Evolutionary conservation across 2,888 invertebrate species (phyloP).

Genomic region (Sthenelais limicola): DNA sequence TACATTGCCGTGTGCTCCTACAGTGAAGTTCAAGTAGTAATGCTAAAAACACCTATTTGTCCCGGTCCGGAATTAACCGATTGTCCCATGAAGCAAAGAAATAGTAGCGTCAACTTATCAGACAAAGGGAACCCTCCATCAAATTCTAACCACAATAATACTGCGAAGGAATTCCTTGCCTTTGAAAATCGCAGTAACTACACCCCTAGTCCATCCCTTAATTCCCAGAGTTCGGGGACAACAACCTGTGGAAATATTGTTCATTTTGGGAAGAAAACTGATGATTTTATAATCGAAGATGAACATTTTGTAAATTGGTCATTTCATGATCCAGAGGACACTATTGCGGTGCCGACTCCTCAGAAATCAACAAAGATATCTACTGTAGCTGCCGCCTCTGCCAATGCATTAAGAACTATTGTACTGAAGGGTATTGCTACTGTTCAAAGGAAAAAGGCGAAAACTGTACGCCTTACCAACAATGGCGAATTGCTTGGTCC

Average conservation of each 20-base stretch:
- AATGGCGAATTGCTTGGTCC: slow-evolving; percentile 31
- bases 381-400: slow-evolving; percentile 1
- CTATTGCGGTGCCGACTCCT: slow-evolving; percentile 19
- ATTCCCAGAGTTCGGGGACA: slow-evolving; percentile 69
- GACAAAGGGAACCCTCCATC: neutral
- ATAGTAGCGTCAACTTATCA: neutral
- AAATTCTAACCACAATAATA: neutral
- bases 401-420: slow-evolving; percentile 46
- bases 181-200: slow-evolving; percentile 4
- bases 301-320: slow-evolving; percentile 63
- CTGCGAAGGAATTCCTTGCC: neutral
- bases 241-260: slow-evolving; percentile 44
- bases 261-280: neutral
- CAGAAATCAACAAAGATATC: slow-evolving; percentile 17
- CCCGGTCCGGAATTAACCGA: neutral
- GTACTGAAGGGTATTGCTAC: slow-evolving; percentile 51
- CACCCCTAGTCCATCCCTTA: slow-evolving; percentile 2
- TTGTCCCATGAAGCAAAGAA: too few relatives aligned
- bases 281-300: slow-evolving; percentile 56
- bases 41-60: slow-evolving; percentile 3
- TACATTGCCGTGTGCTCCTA: slow-evolving; percentile 79
- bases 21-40: slow-evolving; percentile 78
- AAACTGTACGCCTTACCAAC: neutral
- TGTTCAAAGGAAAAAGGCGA: neutral
- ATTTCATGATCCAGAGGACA: slow-evolving; percentile 49